A percentile compares a stretch with the other conserved stretches of the same genome.
These are phyloP conservation scores for Chaetura pelagica DNA, from an alignment of 2,113 vertebrate genomes.

Conservation along the genomic window DNA sequence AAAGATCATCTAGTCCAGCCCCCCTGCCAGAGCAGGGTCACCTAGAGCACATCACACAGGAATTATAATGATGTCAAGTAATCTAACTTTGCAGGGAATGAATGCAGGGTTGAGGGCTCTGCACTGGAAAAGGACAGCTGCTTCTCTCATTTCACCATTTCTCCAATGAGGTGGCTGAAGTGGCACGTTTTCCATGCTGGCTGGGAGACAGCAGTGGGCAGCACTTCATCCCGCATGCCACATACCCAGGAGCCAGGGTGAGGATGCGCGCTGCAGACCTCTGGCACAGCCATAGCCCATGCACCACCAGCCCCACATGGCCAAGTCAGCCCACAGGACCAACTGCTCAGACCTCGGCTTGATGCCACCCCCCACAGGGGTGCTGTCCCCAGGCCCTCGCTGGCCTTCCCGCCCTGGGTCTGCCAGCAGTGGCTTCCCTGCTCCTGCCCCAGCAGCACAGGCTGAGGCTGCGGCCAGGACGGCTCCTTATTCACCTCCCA, in stretches of 20 bases:
- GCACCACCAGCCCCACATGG: accelerated
- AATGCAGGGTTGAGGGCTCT: background rate
- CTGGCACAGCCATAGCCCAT: background rate
- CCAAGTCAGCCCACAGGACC: accelerated
- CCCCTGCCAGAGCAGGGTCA: too few species aligned
- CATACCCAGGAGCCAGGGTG: accelerated
- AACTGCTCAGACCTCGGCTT: background rate
- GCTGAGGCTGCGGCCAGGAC: background rate
- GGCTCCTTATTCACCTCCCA: background rate
- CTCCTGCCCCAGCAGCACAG: background rate
- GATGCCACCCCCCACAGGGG: background rate
- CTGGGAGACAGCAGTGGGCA: background rate
- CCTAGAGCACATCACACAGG: too few species aligned
- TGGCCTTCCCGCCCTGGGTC: background rate
- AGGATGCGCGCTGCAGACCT: accelerated
- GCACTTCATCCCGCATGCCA: accelerated
- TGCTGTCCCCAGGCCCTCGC: background rate
- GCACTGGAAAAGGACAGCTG: background rate
- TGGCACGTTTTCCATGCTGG: accelerated
- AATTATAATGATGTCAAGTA: too few species aligned
- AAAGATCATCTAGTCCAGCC: too few species aligned
- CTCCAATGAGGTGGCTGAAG: background rate
- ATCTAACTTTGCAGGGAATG: accelerated
- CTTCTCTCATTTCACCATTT: background rate
- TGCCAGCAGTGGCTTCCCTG: background rate